Percentiles rank a stretch among this genome's conserved stretches.
phyloP scores from a whole-genome alignment of 1,140 invertebrate species.

The Onthophagus taurus region DNA sequence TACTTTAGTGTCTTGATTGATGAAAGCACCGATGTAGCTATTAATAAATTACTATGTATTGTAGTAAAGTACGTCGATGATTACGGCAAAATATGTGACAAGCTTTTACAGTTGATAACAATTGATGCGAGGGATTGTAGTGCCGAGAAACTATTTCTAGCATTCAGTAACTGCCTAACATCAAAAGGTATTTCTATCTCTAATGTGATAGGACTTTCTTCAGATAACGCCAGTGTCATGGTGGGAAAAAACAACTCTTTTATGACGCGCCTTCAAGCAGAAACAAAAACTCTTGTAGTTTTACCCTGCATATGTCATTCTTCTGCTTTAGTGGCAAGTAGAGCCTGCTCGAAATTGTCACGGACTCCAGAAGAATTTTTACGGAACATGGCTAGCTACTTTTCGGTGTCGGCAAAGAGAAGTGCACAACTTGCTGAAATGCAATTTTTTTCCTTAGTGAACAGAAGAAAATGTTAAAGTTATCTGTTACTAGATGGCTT shows the following conservation, averaged over 20 bases:
- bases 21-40: constrained; percentile 11
- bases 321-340: constrained; percentile 18
- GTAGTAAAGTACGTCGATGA: not conserved
- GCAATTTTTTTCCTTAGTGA: constrained; percentile 16
- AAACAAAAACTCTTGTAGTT: constrained; percentile 10
- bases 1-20: constrained; percentile 6
- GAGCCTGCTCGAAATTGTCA: constrained; percentile 21
- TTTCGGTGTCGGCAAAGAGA: constrained; percentile 14
- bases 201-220: constrained; percentile 36
- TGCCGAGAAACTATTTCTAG: constrained; percentile 13
- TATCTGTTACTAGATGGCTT: constrained; percentile 13
- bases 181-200: constrained; percentile 11
- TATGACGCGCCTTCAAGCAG: constrained; percentile 10
- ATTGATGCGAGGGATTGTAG: constrained; percentile 12
- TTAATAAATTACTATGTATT: constrained; percentile 1
- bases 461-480: constrained; percentile 11
- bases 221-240: constrained; percentile 35
- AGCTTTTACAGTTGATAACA: constrained; percentile 10
- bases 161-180: constrained; percentile 8
- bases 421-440: constrained; percentile 16
- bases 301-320: constrained; percentile 25
- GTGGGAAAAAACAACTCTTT: constrained; percentile 31
- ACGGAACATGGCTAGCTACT: constrained; percentile 6
- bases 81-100: constrained; percentile 12
- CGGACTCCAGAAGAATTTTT: constrained; percentile 19